Evolutionary conservation across 1,140 invertebrate genomes (phyloP), one percentile per base, ranked within the genome.

Genomic region (Araneus ventricosus): DNA sequence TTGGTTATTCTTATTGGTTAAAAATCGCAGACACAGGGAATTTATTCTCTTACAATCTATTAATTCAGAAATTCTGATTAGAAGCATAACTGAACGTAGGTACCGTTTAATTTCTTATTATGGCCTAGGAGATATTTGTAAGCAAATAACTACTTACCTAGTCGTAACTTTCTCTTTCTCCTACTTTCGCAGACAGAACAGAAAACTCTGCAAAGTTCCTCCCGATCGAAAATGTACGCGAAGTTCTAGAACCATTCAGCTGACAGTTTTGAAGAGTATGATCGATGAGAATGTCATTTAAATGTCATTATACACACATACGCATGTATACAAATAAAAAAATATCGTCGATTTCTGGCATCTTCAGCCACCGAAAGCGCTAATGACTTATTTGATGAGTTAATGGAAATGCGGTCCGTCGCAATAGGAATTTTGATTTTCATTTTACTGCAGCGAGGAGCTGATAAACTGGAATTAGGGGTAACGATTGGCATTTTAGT

Each of bases 241-340:
- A 63, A 27, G 61, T 22, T 27, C 1, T 6, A 67, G 45, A n/a
- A 75, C 27, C 70, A 75, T 75, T 75, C 70, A 75, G 14, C 30
- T 75, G 70, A 20, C 70, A 75, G 17, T 7, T 37, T 75, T 75
- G 70, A 75, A 75, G 20, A 17, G 34, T 75, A 27, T 75, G 70
- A 75, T 75, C 70, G 70, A 75, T 75, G 30, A 20, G 30, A 75
- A 17, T 75, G 70, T 75, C 70, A 75, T 75, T 75, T 75, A 34
- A 75, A 84, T 84, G 52, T 4, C 39, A 52, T 84, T 84, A 52
- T 22, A 45, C 39, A 52, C 41, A 84, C 39, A 75, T 75, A 20
- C 30, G 30, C 30, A 75, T 37, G 22, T 63, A 80, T 41, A 84
- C 7, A 84, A 27, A n/a, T 27, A 84, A 45, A 84, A 57, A 84